Base-by-base conservation (phyloP, 2,113 vertebrate species). In the Epinephelus lanceolatus region DNA sequence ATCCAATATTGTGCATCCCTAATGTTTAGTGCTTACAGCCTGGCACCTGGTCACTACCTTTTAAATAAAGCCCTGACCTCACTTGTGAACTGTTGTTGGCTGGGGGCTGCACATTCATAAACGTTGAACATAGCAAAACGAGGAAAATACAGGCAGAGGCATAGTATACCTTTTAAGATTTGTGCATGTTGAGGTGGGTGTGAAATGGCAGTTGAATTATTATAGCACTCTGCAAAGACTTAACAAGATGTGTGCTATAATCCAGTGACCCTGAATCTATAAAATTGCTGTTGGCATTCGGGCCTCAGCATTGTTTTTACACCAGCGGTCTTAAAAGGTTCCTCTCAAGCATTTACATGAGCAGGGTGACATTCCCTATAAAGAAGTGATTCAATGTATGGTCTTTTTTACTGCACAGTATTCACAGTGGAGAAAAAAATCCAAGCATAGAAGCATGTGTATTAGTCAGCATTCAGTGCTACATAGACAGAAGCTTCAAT, bases 351-450 rank as follows among this genome's bases (percentile, higher is more conserved):
- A 17, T 78, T 60, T 65, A 69, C 53, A 81, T 42, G 53, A 76
- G 56, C 67, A 42, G 42, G 40, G 21, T 67, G 55, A 76, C 56
- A 69, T 71, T 76, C 55, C 18, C 17, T 73, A 47, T 80, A 77
- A 61, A 72, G 19, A 60, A 67, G 3, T 1, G 47, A 67, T 80
- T 80, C 21, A 83, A 13, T 51, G 27, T 72, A 37, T 45, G 40
- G 42, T 4, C 8, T 51, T 55, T 57, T 18, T 55, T 13, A 51
- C 21, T 73, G 52, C 61, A 56, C 18, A 4, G 11, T 47, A 33
- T 81, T 62, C 81, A 33, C 70, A 70, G 8, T 23, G 59, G n/a
- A 73, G 68, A 27, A 71, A 80, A 61, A 63, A 13, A 33, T 71
- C 57, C 45, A 49, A 66, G 27, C 14, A 37, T 27, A 80, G 53